Evolutionary conservation across 2,113 vertebrate species (phyloP), one percentile per base, ranked within the genome.

Genomic region (Puntigrus tetrazona): DNA sequence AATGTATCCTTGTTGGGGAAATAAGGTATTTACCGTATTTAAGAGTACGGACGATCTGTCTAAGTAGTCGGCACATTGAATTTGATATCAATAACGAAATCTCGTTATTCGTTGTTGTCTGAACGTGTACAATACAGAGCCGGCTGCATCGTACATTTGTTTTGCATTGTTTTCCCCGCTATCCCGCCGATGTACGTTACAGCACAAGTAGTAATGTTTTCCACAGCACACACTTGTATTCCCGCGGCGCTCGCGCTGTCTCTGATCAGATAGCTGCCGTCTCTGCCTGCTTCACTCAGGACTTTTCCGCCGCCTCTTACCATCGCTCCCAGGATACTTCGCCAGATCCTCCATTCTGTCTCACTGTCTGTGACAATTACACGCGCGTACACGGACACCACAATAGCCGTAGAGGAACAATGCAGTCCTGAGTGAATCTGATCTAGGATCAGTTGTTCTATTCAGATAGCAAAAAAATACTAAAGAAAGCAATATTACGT

Each of bases 211-310:
- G 20, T 70, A 6, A 29, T 27, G 3, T 3, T 95, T 97, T 97
- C 96, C 92, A 98, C 97, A 98, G 95, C 83, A 98, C 96, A 34
- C 97, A 98, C n/a, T 97, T 92, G 92, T 97, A 98, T 93, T 93
- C 94, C 96, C 0, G 94, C 92, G 59, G 96, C 86, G 2, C 88
- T 95, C 92, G 96, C 95, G 0, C 97, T 98, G 94, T 98, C 94
- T 69, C 97, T 91, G 88, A 98, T 89, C 50, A 98, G 89, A 90
- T 97, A 98, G 91, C 95, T 96, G 83, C 97, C 97, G 0, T 98
- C 94, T 11, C 91, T 88, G 4, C 96, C 96, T 0, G 94, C 92
- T 0, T 92, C 92, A 2, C 91, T 91, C 88, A 98, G 91, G 25
- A 97, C 87, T 89, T 92, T 92, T 97, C 97, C 0, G 96, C 97